Base-by-base conservation (phyloP, 2,113 vertebrate genomes). In the Pseudopipra pipra region DNA sequence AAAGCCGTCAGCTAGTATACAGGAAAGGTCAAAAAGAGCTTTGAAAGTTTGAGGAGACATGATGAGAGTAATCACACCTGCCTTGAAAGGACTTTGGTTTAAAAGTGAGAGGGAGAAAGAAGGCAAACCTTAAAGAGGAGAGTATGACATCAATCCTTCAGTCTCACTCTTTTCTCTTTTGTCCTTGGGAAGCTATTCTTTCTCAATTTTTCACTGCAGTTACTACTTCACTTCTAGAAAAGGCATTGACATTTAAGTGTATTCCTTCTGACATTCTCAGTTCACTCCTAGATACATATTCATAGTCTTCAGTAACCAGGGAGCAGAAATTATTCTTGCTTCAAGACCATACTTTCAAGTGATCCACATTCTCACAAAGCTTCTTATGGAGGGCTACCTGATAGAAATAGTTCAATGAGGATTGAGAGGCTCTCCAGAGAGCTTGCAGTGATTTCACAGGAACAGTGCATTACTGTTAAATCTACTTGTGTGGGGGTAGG, bases 401-500 rank as follows among this genome's bases (percentile, higher is more conserved):
- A 12, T 72, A 13, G 33, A 62, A 67, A 62, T 1, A 2, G 5
- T 58, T 58, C 59, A 28, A 0, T 33, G 39, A 22, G 37, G 30
- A 37, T 17, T 1, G 6, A 73, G 24, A 59, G 20, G 14, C 6
- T 85, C 31, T 67, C 27, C 35, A 68, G 41, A 70, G 12, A 37
- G 12, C 25, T 56, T 66, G 6, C 17, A 33, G 22, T 24, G 6
- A 37, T 67, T 51, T 16, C 2, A 2, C 7, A 21, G 52, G 33
- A 80, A 6, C 5, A 63, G 8, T 16, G 20, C 21, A 41, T 56
- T 66, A 35, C 55, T 0, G 0, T 41, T 85, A 79, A 51, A 52
- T 30, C 22, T 46, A 0, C 2, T 6, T 17, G 11, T 54, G 41
- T 3, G 4, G 25, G 31, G 49, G 11, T 37, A 33, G 2, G 6